Percentiles rank a stretch among this genome's conserved stretches.
These are phyloP conservation scores for Sinohyriopsis cumingii DNA, from an alignment of 2,888 invertebrate genomes.

Conservation along the genomic window DNA sequence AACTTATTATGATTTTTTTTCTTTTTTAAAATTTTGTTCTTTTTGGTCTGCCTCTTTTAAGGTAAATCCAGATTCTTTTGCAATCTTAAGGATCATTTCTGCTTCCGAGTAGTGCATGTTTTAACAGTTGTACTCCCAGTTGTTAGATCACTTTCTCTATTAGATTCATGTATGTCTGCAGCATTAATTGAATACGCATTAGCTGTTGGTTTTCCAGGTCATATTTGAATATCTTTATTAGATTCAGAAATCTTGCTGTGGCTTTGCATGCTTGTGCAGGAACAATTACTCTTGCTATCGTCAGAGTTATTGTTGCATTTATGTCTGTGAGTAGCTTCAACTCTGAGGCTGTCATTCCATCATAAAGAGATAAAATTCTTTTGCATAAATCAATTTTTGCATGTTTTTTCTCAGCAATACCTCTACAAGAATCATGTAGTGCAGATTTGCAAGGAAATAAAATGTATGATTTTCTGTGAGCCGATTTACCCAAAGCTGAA, in stretches of 20 bases:
- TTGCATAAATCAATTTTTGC: neutral
- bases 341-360: neutral
- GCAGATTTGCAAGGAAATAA: neutral
- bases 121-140: no score
- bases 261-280: neutral
- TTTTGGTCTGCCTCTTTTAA: neutral
- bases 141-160: no score
- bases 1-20: no score
- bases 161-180: neutral
- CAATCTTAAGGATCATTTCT: neutral
- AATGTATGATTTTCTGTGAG: neutral
- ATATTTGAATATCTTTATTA: neutral
- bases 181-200: neutral
- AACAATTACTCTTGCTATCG: neutral
- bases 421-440: neutral
- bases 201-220: neutral
- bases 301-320: neutral
- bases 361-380: neutral
- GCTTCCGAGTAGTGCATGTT: neutral
- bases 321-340: neutral
- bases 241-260: neutral
- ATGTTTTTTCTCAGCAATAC: neutral
- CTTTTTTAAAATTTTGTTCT: neutral
- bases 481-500: neutral
- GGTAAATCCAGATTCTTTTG: neutral